Percentiles rank a stretch among this genome's conserved stretches.
These are phyloP conservation scores for Protophormia terraenovae DNA, from an alignment of 2,888 invertebrate species.

Conservation along the genomic window DNA sequence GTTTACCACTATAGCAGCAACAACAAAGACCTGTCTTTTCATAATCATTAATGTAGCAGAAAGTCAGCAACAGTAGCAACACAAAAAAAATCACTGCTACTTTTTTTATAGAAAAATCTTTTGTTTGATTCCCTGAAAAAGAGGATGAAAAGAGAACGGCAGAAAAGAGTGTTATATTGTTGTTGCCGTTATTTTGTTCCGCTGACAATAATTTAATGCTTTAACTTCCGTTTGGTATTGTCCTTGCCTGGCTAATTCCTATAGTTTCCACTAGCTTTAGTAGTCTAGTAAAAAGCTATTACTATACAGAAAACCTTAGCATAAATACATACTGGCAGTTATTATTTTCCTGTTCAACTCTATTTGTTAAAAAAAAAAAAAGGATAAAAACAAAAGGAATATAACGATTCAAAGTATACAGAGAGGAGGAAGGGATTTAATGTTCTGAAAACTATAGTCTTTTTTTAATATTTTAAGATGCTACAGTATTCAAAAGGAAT, in stretches of 20 bases:
- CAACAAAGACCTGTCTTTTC: background rate
- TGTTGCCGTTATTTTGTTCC: slow-evolving; percentile 6
- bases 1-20: too few relatives aligned
- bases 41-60: background rate
- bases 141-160: background rate
- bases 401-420: too few relatives aligned
- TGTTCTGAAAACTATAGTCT: too few relatives aligned
- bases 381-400: too few relatives aligned
- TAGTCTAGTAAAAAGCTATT: too few relatives aligned
- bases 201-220: slow-evolving; percentile 47
- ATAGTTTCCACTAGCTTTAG: too few relatives aligned
- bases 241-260: slow-evolving; percentile 54
- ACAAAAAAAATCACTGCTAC: background rate
- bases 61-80: background rate
- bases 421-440: too few relatives aligned
- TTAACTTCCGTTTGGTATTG: slow-evolving; percentile 53
- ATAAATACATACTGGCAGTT: too few relatives aligned
- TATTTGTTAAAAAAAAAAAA: too few relatives aligned
- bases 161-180: background rate
- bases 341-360: too few relatives aligned
- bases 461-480: too few relatives aligned
- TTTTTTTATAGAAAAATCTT: background rate
- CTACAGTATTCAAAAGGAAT: too few relatives aligned
- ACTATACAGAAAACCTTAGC: background rate
- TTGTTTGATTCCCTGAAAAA: background rate